These are phyloP conservation scores for Pelvicachromis taeniatus DNA, from an alignment of 2,113 vertebrate species.

Conservation along the genomic window DNA sequence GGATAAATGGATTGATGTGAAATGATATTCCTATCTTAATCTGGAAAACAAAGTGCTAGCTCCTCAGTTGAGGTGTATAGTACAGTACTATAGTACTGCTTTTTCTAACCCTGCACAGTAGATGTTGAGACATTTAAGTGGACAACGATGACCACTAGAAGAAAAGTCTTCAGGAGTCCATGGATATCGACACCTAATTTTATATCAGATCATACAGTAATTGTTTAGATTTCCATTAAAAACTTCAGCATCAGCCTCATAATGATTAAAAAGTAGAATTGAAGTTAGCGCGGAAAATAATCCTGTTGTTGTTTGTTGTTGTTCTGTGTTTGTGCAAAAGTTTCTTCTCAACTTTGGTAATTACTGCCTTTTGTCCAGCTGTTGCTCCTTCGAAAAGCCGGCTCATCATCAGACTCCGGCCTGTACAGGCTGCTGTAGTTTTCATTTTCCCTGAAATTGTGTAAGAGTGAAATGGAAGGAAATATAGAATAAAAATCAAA, in stretches of 20 bases:
- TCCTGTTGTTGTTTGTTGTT: background rate
- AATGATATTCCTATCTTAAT: background rate
- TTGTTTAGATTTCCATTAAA: background rate
- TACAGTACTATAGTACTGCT: too few species aligned
- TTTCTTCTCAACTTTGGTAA: background rate
- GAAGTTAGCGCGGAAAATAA: background rate
- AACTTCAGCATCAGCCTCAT: background rate
- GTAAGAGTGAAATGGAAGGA: background rate
- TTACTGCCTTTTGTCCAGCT: background rate
- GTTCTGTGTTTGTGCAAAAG: background rate
- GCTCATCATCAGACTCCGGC: background rate
- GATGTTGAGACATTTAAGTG: background rate
- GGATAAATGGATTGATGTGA: too few species aligned
- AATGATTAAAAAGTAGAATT: background rate
- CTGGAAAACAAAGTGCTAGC: rapidly evolving
- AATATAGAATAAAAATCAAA: background rate
- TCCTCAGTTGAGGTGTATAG: background rate
- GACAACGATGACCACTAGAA: background rate
- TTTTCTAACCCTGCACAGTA: background rate
- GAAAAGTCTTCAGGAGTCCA: background rate
- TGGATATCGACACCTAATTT: background rate
- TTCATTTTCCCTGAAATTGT: background rate
- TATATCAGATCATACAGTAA: rapidly evolving
- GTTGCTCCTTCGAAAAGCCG: rapidly evolving
- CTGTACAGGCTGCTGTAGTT: background rate